Conservation (phyloP, 2,113 vertebrate species). For the Dipodomys ordii region DNA sequence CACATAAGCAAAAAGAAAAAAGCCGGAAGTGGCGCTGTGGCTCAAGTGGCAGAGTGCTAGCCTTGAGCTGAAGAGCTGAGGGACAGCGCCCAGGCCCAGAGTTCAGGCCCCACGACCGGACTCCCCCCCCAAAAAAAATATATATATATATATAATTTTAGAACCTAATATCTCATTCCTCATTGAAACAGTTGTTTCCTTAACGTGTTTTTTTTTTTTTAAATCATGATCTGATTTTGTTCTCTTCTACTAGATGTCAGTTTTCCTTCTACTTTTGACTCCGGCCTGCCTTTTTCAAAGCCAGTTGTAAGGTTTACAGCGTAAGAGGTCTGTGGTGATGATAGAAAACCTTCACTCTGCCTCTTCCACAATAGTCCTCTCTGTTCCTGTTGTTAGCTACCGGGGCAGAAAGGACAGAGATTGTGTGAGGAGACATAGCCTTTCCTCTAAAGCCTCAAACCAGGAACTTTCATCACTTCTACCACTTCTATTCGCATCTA, state of each 20-base stretch:
- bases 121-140: too few species aligned
- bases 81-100: too few species aligned
- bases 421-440: not conserved
- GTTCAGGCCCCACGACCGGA: too few species aligned
- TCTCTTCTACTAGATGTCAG: not conserved
- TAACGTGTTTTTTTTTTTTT: not conserved
- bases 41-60: too few species aligned
- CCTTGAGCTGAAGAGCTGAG: too few species aligned
- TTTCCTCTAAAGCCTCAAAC: constrained; percentile 12
- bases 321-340: not conserved
- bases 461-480: not conserved
- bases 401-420: not conserved
- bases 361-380: not conserved
- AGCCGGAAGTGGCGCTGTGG: too few species aligned
- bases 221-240: not conserved
- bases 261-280: constrained; percentile 23
- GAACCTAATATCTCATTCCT: not conserved
- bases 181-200: constrained; percentile 15
- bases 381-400: not conserved
- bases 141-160: not conserved
- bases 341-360: not conserved
- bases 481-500: not conserved
- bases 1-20: too few species aligned
- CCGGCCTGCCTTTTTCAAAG: not conserved
- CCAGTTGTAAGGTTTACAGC: not conserved